Conservation (phyloP, 2,113 vertebrate genomes). For the Corythoichthys haematopterus region DNA sequence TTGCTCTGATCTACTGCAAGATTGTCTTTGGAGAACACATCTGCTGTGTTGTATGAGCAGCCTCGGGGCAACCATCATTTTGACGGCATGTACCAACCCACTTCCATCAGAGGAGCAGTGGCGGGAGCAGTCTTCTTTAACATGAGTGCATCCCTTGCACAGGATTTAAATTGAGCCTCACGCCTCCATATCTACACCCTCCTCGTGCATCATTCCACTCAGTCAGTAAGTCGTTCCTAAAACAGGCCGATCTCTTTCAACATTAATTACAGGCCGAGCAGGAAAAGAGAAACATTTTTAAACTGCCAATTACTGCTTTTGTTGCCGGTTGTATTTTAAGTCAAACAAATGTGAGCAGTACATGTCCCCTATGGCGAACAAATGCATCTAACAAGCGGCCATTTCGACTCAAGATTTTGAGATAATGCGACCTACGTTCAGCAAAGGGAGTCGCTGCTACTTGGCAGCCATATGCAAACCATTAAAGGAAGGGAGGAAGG, state of each 20-base stretch:
- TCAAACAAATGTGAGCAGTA: no score
- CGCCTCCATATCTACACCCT: slow-evolving; percentile 39
- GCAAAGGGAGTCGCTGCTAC: slow-evolving; percentile 36
- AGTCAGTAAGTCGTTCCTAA: slow-evolving; percentile 31
- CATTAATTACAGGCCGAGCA: slow-evolving; percentile 53
- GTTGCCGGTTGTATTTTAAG: slow-evolving; percentile 16
- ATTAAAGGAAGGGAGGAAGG: slow-evolving; percentile 45
- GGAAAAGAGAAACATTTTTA: slow-evolving; percentile 33
- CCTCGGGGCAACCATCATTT: slow-evolving; percentile 49
- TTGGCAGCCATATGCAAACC: slow-evolving; percentile 63
- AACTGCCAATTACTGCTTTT: slow-evolving; percentile 53
- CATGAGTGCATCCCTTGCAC: slow-evolving; percentile 16
- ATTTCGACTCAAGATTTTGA: slow-evolving; percentile 7
- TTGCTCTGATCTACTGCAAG: slow-evolving; percentile 25
- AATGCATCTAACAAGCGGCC: slow-evolving; percentile 14
- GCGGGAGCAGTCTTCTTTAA: slow-evolving; percentile 23
- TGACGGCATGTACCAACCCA: slow-evolving; percentile 46
- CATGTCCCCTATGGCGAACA: no score
- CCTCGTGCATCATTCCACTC: slow-evolving; percentile 15
- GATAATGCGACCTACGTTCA: background rate
- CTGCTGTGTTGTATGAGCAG: slow-evolving; percentile 54
- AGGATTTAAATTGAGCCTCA: slow-evolving; percentile 15
- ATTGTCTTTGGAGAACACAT: slow-evolving; percentile 16
- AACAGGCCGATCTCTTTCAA: slow-evolving; percentile 37
- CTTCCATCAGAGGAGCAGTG: slow-evolving; percentile 40